These are phyloP conservation scores for Drosophila imparisetae DNA, from an alignment of 2,888 invertebrate species.

Conservation along the genomic window DNA sequence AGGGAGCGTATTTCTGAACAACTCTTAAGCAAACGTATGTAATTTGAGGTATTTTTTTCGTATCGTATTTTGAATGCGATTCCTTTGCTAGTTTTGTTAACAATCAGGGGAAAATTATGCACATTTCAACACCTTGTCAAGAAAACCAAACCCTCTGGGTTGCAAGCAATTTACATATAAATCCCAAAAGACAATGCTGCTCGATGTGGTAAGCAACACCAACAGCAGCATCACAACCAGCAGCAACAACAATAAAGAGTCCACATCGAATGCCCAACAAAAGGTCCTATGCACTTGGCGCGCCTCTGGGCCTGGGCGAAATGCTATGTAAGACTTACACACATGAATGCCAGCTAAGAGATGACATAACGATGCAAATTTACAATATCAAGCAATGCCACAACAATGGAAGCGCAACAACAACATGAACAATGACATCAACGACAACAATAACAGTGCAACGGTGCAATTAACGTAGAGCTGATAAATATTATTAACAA, in stretches of 20 bases:
- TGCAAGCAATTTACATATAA: constrained; percentile 52
- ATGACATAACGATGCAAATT: constrained; percentile 64
- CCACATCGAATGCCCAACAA: constrained; percentile 41
- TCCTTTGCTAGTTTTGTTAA: constrained; percentile 7
- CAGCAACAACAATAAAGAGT: constrained; percentile 27
- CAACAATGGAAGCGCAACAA: constrained; percentile 39
- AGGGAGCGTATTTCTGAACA: not conserved
- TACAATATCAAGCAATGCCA: constrained; percentile 37
- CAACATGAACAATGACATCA: not conserved
- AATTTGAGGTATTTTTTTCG: no score
- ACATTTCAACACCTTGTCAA: constrained; percentile 33
- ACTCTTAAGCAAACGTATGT: not conserved
- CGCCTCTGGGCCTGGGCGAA: constrained; percentile 41
- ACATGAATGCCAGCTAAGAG: constrained; percentile 45
- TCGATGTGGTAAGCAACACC: constrained; percentile 47
- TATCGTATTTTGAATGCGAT: not conserved
- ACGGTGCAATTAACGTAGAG: constrained; percentile 47
- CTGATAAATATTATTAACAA: constrained; percentile 60
- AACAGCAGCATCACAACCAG: constrained; percentile 11
- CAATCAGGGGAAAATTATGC: constrained; percentile 28
- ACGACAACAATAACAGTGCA: constrained; percentile 18
- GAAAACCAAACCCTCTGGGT: constrained; percentile 5
- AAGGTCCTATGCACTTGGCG: constrained; percentile 64
- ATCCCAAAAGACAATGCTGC: constrained; percentile 44
- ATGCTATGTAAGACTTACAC: constrained; percentile 16